Evolutionary conservation across 1,140 invertebrate species (phyloP), one percentile per base, ranked within the genome.

Genomic region (Leguminivora glycinivorella): DNA sequence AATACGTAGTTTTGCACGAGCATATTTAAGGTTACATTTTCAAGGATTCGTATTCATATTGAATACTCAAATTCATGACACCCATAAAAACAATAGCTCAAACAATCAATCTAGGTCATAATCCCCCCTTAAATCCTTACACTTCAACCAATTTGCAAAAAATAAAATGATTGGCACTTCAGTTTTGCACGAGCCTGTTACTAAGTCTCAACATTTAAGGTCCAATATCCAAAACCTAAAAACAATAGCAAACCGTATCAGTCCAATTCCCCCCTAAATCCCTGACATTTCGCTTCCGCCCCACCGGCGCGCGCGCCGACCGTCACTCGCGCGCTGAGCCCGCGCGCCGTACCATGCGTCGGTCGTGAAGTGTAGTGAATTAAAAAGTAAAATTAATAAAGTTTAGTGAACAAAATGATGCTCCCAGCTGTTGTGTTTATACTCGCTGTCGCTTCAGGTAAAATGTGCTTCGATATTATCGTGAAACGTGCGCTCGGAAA

Each of bases 281-380:
- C 85, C 80, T 88, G 85, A 88, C 85, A 88, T 88, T 86, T 84
- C 60, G 56, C 71, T 29, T 43, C 77, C 74, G 73, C 78, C 70
- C 75, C 71, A 73, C 69, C 24, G 71, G 70, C 68, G 34, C 63
- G 22, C 14, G 70, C 34, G 12, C 22, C 2, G 72, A 88, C 82
- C 87, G 25, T 63, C 77, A 68, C 74, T 75, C 75, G 79, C 76
- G 88, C 86, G 88, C 84, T 80, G 81, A 81, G 78, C 82, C 80
- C 76, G 71, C 82, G 85, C 85, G 87, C 80, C 73, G 79, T 75
- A 80, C 29, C 76, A 90, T 90, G 88, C 76, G 25, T 77, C 74
- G 83, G 87, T 87, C 83, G 88, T 90, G 85, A 87, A 85, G 85
- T 89, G 84, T 71, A 78, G 83, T 82, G 83, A 78, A 76, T n/a